Percentiles rank a stretch among this genome's conserved stretches.
These are phyloP conservation scores for Chelonus insularis DNA, from an alignment of 1,140 invertebrate genomes.

Conservation along the genomic window DNA sequence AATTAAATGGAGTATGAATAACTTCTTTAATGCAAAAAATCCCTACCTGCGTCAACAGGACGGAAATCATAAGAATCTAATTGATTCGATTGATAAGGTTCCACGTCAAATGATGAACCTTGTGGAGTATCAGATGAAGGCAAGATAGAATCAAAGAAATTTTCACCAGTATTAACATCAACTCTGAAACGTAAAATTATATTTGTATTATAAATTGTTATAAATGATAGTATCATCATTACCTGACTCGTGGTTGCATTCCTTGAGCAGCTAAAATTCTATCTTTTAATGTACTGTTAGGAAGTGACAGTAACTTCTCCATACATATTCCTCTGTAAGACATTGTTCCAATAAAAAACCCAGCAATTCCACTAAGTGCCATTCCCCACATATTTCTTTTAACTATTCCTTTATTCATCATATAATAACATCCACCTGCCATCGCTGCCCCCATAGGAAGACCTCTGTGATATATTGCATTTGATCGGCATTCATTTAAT, in stretches of 20 bases:
- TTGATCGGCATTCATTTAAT: slow-evolving; percentile 70
- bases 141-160: neutral
- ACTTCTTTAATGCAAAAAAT: neutral
- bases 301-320: slow-evolving; percentile 75
- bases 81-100: slow-evolving; percentile 13
- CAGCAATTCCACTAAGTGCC: slow-evolving; percentile 65
- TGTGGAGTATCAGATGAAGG: neutral
- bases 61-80: neutral
- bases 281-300: slow-evolving; percentile 65
- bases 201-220: no score
- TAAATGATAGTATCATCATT: neutral
- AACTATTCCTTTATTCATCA: slow-evolving; percentile 63
- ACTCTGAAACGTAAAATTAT: no score
- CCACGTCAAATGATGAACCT: slow-evolving; percentile 14
- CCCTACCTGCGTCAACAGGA: slow-evolving; percentile 6
- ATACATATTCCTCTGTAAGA: slow-evolving; percentile 74
- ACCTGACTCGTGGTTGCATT: slow-evolving; percentile 14
- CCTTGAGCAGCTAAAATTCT: slow-evolving; percentile 27
- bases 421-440: slow-evolving; percentile 64
- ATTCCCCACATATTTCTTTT: slow-evolving; percentile 43
- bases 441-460: slow-evolving; percentile 67
- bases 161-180: no score
- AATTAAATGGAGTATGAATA: neutral
- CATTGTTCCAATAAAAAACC: slow-evolving; percentile 75
- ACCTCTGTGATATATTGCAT: slow-evolving; percentile 72